Evolutionary conservation across 35 echinoderm and acorn worm genomes (phyloP), one percentile per base, ranked within the genome.

Genomic region (Apostichopus japonicus): DNA sequence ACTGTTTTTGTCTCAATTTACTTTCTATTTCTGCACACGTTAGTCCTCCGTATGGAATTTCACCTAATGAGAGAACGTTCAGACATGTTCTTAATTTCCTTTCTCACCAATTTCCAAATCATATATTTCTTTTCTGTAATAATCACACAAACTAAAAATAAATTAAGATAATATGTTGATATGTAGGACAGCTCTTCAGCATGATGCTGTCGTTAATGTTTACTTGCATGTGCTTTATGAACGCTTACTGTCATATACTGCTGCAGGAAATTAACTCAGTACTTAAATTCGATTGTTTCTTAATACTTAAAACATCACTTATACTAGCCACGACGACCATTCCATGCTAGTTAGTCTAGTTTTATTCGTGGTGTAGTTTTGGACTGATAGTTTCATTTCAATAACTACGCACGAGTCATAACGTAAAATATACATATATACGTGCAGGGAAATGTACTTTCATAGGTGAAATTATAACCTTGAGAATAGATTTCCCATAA

Each of bases 41-140:
- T n/a, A 83, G 54, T 52, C 79, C 79, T 83, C 79, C 79, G 54
- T 52, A 83, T 17, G 79, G 79, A 52, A 53, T 83, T 83, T 83
- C 79, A 9, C 79, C 52, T 80, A 53, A 0, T 10, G 23, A 14
- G 7, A 9, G 7, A 4, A 4, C 15, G 9, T 14, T 79, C 23
- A 67, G 17, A 67, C 10, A 17, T 4, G 8, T 4, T 4, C 63
- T 67, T 10, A 67, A 67, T 14, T 17, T 4, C 17, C 10, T 67
- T 4, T 10, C 17, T 67, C 63, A 67, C 10, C 17, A 9, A 33
- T 33, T 33, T 33, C 27, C 0, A 33, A 33, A 33, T 33, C 27
- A 33, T 33, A 33, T 33, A 33, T 33, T 33, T 33, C 1, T 1
- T 9, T 67, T 17, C 11, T 67, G 10, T 67, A 14, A 17, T 67